Conservation (phyloP, 92 coral and sea anemone species). For the Hydrozoanthus gracilis region DNA sequence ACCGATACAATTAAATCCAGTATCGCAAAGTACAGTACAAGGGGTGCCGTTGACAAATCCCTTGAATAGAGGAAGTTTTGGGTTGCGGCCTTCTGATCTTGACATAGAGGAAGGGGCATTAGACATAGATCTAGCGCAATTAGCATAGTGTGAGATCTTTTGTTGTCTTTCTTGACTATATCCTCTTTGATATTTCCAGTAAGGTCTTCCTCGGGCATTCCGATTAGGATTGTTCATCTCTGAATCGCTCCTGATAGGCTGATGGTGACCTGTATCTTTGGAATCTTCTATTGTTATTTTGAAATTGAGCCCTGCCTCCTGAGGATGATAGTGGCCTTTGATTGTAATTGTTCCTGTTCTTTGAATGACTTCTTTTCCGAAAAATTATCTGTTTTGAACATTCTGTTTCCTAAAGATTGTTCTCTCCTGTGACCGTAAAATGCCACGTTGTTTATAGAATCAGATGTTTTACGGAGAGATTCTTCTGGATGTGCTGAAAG, state of each 20-base stretch:
- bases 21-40: slow-evolving; percentile 36
- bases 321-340: slow-evolving; percentile 20
- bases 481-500: slow-evolving; percentile 17
- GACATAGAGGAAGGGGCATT: slow-evolving; percentile 19
- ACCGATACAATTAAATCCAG: slow-evolving; percentile 39
- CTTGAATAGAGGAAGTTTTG: slow-evolving; percentile 15
- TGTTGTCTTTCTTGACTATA: slow-evolving; percentile 19
- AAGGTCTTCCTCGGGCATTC: slow-evolving; percentile 11
- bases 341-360: slow-evolving; percentile 12
- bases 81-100: slow-evolving; percentile 10
- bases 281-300: slow-evolving; percentile 13
- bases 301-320: slow-evolving; percentile 5
- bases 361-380: slow-evolving; percentile 19
- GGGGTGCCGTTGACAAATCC: slow-evolving; percentile 16
- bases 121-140: slow-evolving; percentile 21
- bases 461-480: slow-evolving; percentile 8
- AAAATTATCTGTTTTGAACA: slow-evolving; percentile 8
- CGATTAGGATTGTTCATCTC: slow-evolving; percentile 5
- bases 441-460: slow-evolving; percentile 1
- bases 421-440: slow-evolving; percentile 13
- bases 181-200: slow-evolving; percentile 8
- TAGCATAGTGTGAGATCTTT: slow-evolving; percentile 20
- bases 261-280: slow-evolving; percentile 21
- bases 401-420: slow-evolving; percentile 18
- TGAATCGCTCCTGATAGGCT: slow-evolving; percentile 12